phyloP scores from a whole-genome alignment of 2,113 vertebrate genomes.

The Bos indicus region DNA sequence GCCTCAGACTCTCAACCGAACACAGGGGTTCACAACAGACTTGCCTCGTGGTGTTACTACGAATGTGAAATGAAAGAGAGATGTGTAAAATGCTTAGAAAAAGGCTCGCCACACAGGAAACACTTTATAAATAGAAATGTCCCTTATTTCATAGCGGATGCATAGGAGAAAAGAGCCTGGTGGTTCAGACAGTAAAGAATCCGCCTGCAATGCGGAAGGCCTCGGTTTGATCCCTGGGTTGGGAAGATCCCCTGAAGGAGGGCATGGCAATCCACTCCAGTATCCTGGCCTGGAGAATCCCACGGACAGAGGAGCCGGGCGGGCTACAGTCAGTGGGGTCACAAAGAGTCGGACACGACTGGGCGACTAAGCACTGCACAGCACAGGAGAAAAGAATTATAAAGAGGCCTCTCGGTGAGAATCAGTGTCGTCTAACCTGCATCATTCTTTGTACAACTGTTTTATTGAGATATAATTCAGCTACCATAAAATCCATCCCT shows the following conservation, averaged over 20 bases:
- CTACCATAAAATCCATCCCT: not conserved
- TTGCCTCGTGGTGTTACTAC: not conserved
- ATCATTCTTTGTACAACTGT: not conserved
- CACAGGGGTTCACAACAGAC: not conserved
- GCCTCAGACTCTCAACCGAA: not conserved
- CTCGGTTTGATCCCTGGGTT: not conserved
- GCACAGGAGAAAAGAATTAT: fast-evolving
- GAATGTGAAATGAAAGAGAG: fast-evolving
- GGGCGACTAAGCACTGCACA: not conserved
- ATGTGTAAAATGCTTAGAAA: not conserved
- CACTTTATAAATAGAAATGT: fast-evolving
- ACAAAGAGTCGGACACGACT: fast-evolving
- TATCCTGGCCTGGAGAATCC: not conserved
- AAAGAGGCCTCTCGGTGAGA: not conserved
- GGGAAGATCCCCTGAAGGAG: not conserved
- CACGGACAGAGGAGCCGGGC: not conserved
- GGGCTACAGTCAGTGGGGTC: not conserved
- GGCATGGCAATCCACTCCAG: not conserved
- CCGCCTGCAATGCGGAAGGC: not conserved
- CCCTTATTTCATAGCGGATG: fast-evolving
- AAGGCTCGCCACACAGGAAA: fast-evolving
- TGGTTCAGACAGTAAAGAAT: not conserved
- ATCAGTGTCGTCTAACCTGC: not conserved
- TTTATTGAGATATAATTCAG: not conserved
- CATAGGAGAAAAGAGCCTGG: fast-evolving